Base-by-base conservation (phyloP, 2,888 invertebrate species). In the Quadriops clusia region DNA sequence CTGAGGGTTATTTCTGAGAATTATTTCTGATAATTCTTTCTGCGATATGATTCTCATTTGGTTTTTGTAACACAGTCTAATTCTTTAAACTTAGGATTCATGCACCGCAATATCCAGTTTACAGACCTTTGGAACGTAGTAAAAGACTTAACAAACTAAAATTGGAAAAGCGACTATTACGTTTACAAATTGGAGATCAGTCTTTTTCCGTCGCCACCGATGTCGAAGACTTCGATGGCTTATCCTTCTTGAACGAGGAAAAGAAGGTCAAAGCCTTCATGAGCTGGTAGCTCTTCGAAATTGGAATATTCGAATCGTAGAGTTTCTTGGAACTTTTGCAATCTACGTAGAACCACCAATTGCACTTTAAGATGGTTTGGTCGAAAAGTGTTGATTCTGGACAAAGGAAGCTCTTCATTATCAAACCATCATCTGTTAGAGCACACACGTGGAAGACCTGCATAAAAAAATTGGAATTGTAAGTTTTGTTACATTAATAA, bases 341-440 rank as follows among this genome's bases (percentile, higher is more conserved):
- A 54, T 89, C 87, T 0, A 89, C 87, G 56, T 87, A 89, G 65
- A 89, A 86, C 85, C 86, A 89, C 87, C 87, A 89, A 58, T 89
- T 89, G 60, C 90, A 90, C 54, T 87, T 87, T 4, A 90, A 68
- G 39, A 90, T 83, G 12, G 85, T 84, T 58, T 89, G 89, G 52
- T 90, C 89, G 60, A 90, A 90, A 30, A 89, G 68, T 0, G 90
- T 90, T 16, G 84, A 87, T 57, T 89, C 86, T 0, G 89, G 89
- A 52, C 89, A 90, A 24, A 87, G 68, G 63, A 90, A 90, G 26
- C 87, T 87, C 59, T 89, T 89, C 76, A 86, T 85, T 28, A 89
- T 83, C 32, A 87, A 65, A 1, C 87, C 87, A 43, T 86, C 84
- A 45, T 89, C 87, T 3, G 87, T 87, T 30, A 89, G 63, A 0